Evolutionary conservation across 2,113 vertebrate genomes (phyloP).

Genomic region (Oxyruncus cristatus): DNA sequence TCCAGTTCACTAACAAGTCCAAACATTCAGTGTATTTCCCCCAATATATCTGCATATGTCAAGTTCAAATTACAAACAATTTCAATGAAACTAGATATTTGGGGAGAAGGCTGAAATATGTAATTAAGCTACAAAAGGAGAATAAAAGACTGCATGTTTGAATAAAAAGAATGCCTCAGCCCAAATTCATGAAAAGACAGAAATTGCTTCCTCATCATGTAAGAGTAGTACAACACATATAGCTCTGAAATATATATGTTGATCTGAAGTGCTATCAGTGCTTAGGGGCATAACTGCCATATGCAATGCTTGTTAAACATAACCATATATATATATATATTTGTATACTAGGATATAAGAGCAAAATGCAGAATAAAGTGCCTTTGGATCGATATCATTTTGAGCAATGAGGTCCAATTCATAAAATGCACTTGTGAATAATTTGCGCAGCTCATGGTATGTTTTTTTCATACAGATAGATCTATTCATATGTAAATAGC

Average conservation of each 20-base stretch:
- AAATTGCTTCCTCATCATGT: neutral
- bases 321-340: neutral
- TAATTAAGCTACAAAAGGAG: slow-evolving; percentile 25
- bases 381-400: neutral
- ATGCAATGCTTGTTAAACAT: neutral
- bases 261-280: neutral
- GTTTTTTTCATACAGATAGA: neutral
- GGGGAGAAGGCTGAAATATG: neutral
- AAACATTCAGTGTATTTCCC: neutral
- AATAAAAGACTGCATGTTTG: neutral
- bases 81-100: slow-evolving; percentile 8
- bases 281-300: neutral
- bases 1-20: slow-evolving; percentile 11
- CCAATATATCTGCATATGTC: neutral
- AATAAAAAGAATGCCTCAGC: neutral
- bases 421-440: neutral
- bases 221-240: neutral
- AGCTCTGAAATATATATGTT: neutral
- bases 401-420: neutral
- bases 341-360: neutral
- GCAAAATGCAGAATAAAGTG: neutral
- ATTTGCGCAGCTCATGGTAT: neutral
- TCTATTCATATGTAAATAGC: neutral
- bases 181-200: neutral
- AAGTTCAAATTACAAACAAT: slow-evolving; percentile 11